These are phyloP conservation scores for Entosphenus tridentatus DNA, from an alignment of 2,113 vertebrate genomes.

Conservation along the genomic window DNA sequence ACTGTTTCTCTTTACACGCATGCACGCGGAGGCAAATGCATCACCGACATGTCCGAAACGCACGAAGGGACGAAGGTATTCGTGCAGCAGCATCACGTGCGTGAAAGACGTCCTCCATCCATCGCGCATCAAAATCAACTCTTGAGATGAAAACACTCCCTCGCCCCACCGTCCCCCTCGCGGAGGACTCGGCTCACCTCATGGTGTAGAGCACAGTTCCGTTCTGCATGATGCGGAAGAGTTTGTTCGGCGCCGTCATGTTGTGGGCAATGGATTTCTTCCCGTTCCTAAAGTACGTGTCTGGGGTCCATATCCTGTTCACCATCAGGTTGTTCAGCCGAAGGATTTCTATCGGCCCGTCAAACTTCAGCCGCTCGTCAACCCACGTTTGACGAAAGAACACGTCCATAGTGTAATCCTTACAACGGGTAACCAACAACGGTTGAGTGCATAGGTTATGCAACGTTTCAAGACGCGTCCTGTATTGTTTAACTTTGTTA, in stretches of 20 bases:
- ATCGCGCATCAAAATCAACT: not conserved
- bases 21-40: too few species aligned
- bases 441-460: not conserved
- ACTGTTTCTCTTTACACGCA: too few species aligned
- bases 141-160: too few species aligned
- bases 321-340: constrained; percentile 49
- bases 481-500: not conserved
- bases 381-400: constrained; percentile 47
- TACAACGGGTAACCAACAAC: constrained; percentile 4
- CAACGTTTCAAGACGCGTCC: not conserved
- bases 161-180: too few species aligned
- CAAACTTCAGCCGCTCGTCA: constrained; percentile 33
- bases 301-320: constrained; percentile 48
- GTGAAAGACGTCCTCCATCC: not conserved
- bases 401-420: constrained; percentile 51
- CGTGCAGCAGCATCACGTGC: too few species aligned
- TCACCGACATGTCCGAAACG: too few species aligned
- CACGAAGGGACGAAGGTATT: too few species aligned
- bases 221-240: constrained; percentile 52
- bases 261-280: constrained; percentile 50
- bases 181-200: constrained; percentile 20
- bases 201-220: constrained; percentile 52
- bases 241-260: constrained; percentile 54
- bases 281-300: constrained; percentile 47
- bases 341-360: constrained; percentile 40